Evolutionary conservation across 2,113 vertebrate species (phyloP), one percentile per base, ranked within the genome.

Genomic region (Ardeotis arabs): DNA sequence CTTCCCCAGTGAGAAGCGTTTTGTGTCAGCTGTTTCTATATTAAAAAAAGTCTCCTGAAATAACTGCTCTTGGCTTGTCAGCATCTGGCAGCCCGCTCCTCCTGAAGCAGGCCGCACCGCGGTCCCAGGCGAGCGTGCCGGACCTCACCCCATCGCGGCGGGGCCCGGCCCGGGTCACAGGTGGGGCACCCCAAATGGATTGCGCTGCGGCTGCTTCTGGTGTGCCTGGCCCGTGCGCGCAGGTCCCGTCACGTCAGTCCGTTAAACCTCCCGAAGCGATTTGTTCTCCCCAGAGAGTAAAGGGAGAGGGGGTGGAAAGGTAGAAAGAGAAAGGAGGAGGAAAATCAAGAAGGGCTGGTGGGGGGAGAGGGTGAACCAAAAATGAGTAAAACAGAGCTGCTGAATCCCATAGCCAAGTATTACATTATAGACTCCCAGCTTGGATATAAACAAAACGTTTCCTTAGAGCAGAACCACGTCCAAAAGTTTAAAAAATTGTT

Each of bases 381-480:
- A 96, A 95, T 86, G 95, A 82, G 45, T 92, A 95, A 96, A 97
- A 94, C 96, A 96, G 98, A 96, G 76, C 96, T 95, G 80, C 80
- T 89, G 92, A 92, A 94, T 94, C 93, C 68, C 77, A 95, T 89
- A 33, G 93, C 95, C 96, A 90, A 80, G 96, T 79, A 94, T 95
- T 96, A 91, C 95, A 84, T 60, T 80, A 87, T 96, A 93, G 95
- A 88, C 84, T 97, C 95, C 95, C 44, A 67, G 92, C 87, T 27
- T 90, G 35, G 52, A 67, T 87, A 95, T 96, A 97, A 97, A 93
- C 16, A 45, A 95, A 96, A 93, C 91, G 91, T 95, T 97, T 95
- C 95, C 94, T 97, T 79, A 78, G 92, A 84, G 95, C 86, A 90
- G 84, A 97, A 83, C 79, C 3, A 3, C 60, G 88, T 95, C 95